Conservation (phyloP, 2,113 vertebrate genomes). For the Xiphophorus couchianus region DNA sequence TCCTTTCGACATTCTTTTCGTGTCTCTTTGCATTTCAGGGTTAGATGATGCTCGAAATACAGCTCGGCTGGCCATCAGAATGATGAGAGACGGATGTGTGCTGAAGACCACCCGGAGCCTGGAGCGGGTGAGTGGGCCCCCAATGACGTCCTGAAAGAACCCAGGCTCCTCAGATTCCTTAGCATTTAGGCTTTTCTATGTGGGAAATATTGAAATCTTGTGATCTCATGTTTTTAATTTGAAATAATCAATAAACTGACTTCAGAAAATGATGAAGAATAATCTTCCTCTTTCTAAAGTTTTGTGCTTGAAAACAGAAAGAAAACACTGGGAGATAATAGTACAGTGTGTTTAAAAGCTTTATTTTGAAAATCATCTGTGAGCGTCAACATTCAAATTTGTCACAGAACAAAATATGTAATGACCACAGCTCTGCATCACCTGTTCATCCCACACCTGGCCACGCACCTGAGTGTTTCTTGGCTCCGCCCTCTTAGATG, state of each 20-base stretch:
- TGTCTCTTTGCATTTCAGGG: conserved; percentile 76
- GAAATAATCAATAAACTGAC: conserved; percentile 22
- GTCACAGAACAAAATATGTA: no score
- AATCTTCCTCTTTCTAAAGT: background rate
- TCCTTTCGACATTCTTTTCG: background rate
- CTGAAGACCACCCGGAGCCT: conserved; percentile 89
- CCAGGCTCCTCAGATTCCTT: conserved; percentile 10
- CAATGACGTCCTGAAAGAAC: background rate
- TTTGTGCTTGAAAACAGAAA: background rate
- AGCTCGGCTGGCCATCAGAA: conserved; percentile 87
- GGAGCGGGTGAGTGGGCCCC: conserved; percentile 86
- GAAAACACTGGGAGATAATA: no score
- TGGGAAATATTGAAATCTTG: background rate
- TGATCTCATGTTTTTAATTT: background rate
- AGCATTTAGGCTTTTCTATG: background rate
- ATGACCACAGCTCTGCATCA: no score
- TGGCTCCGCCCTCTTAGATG: no score
- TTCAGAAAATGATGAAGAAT: conserved; percentile 19
- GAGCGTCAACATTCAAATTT: no score
- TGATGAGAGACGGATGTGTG: conserved; percentile 91
- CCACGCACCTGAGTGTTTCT: no score
- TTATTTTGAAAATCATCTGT: no score
- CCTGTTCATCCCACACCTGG: no score
- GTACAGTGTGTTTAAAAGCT: no score
- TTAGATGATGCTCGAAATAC: conserved; percentile 94